A percentile compares a stretch with the other conserved stretches of the same genome.
These are phyloP conservation scores for Polypedilum vanderplanki DNA, from an alignment of 1,140 invertebrate genomes.

Conservation along the genomic window DNA sequence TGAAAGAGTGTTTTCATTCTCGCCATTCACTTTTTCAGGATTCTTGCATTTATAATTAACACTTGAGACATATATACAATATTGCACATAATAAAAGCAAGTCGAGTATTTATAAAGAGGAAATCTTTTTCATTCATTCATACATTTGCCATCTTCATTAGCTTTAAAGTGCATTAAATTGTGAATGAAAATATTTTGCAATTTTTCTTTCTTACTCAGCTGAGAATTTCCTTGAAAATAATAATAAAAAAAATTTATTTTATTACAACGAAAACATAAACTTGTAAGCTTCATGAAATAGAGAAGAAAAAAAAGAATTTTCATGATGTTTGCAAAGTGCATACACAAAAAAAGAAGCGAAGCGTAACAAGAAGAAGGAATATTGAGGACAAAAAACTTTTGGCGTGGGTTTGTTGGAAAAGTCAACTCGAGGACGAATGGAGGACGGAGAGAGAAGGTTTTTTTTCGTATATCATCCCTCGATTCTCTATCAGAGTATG, in stretches of 20 bases:
- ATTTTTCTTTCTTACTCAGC: too few species aligned
- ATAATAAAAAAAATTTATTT: neutral
- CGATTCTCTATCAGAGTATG: neutral
- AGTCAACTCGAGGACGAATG: slow-evolving; percentile 5
- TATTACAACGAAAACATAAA: slow-evolving; percentile 13
- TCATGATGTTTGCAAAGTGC: slow-evolving; percentile 1
- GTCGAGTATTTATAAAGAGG: too few species aligned
- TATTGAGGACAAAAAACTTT: slow-evolving; percentile 16
- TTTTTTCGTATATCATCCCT: neutral
- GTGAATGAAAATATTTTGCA: neutral
- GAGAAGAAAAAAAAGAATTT: neutral
- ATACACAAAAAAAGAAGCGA: neutral
- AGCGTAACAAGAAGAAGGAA: neutral
- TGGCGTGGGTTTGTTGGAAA: neutral
- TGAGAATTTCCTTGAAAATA: neutral
- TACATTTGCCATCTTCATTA: neutral
- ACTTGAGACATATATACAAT: neutral
- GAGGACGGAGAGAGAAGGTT: neutral
- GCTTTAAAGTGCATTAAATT: neutral
- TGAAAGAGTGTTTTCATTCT: neutral
- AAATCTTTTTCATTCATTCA: too few species aligned
- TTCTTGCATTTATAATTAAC: slow-evolving; percentile 19
- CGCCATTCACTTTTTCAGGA: neutral
- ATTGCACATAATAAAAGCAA: neutral
- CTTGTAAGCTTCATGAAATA: neutral